Base-by-base conservation (phyloP, 2,888 invertebrate species). In the Tiphia femorata region DNA sequence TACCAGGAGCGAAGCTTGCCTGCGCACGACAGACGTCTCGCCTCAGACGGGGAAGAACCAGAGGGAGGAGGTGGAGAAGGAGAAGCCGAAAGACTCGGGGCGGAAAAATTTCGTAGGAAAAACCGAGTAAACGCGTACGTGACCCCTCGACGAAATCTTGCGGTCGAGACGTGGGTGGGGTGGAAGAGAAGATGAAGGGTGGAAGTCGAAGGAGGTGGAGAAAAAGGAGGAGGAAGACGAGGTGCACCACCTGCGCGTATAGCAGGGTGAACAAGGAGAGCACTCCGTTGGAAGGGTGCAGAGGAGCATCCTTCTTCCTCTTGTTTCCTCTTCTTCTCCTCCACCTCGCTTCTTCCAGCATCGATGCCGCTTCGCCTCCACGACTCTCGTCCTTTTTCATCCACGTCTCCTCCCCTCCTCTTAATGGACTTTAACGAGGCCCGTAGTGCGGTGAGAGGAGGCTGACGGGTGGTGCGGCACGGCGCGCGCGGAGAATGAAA, bases 341-440 rank as follows among this genome's bases (percentile, higher is more conserved):
- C 25, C 23, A 20, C 38, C 25, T 25, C 42, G 8, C 17, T n/a
- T n/a, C n/a, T n/a, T n/a, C n/a, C n/a, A n/a, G n/a, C n/a, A n/a
- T n/a, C 12, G 30, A 30, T 30, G 30, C 30, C 12, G 30, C 30
- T 30, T 2, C 30, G 10, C 30, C 10, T 2, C 30, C 30, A 12
- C 10, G 30, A 30, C 12, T 12, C 14, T 41, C 20, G 25, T 33
- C 38, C 48, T 43, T 44, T 41, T 44, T 21, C 43, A 25, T 12
- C 41, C 29, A 14, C 43, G 50, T 46, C 56, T 63, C 44, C 47
- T 51, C 50, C 52, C 49, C 46, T 41, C 48, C 48, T 43, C 52
- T 66, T 66, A 66, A 66, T 63, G 63, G 61, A 57, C 55, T 70
- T 61, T 56, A 65, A 70, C 66, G 72, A 69, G 69, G 49, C 51